Base-by-base conservation (phyloP, 1,140 invertebrate genomes). In the Trichonephila clavata region DNA sequence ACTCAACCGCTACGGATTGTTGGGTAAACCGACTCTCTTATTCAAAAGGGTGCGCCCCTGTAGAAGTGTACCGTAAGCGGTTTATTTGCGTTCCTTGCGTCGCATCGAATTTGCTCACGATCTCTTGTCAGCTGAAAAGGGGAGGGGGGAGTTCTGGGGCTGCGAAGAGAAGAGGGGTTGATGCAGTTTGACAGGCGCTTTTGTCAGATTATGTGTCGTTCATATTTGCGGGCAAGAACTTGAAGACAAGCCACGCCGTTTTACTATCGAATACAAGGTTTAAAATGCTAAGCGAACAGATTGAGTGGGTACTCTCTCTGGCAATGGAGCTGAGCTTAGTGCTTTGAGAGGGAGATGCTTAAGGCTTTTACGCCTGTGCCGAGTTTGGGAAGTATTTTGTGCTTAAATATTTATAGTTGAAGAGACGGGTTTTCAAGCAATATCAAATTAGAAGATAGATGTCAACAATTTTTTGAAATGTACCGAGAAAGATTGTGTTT, bases 1-100 rank as follows among this genome's bases (percentile, higher is more conserved):
- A 89, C 65, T 89, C 87, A 71, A 90, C 90, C 88, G 77, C 90
- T 59, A 92, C 80, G 90, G 90, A 92, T 92, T 92, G 90, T 65
- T 68, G 61, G 90, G 90, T 92, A 92, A 92, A 92, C 90, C 90
- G 80, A 92, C 88, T 90, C 88, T 60, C 32, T 90, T 90, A 90
- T 90, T 90, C 88, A 90, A 57, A 68, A 43, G 88, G 57, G n/a
- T 6, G 20, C n/a, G 68, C n/a, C 84, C 27, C 50, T n/a, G 81
- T 13, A n/a, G 81, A 84, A 71, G 87, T 71, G 87, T 43, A 60
- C 71, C 32, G 50, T 90, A 90, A 90, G 88, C 88, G 88, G 88
- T 90, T 90, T 90, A 90, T 71, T 60, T 57, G 88, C 65, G 27
- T 87, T 63, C 57, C 39, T 43, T 21, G 59, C 88, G 88, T 90